These are phyloP conservation scores for Brachynemurus nebulosus DNA, from an alignment of 2,888 invertebrate genomes.

Conservation along the genomic window DNA sequence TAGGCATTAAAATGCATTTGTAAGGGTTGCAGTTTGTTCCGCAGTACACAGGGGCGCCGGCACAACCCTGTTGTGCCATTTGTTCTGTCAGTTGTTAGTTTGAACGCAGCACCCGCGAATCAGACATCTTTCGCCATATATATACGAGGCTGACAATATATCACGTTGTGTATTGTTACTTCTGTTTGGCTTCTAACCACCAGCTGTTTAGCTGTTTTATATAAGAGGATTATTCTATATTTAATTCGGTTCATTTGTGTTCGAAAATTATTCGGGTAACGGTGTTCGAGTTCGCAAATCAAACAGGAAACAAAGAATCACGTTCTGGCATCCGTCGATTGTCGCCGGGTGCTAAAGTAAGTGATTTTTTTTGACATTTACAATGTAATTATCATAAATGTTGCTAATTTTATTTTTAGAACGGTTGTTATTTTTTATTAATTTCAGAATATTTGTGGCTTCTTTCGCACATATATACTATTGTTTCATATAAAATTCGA, in stretches of 20 bases:
- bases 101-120: background rate
- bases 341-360: slow-evolving; percentile 6
- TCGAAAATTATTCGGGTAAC: too few species aligned
- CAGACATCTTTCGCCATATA: slow-evolving; percentile 1
- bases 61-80: slow-evolving; percentile 1
- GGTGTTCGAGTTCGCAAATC: too few species aligned
- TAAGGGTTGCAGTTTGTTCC: slow-evolving; percentile 1
- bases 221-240: too few species aligned
- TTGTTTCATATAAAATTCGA: background rate
- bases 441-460: too few species aligned
- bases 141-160: too few species aligned
- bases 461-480: background rate
- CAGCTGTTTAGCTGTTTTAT: too few species aligned
- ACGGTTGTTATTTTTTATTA: too few species aligned
- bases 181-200: too few species aligned
- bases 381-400: background rate
- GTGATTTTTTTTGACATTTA: background rate
- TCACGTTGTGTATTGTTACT: too few species aligned
- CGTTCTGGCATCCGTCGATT: slow-evolving; percentile 5
- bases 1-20: background rate
- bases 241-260: too few species aligned
- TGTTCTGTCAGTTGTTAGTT: too few species aligned
- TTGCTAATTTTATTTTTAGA: background rate
- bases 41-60: slow-evolving; percentile 2
- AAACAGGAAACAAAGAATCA: too few species aligned